phyloP scores from a whole-genome alignment of 2,113 vertebrate genomes.

The Triplophysa siluroides region DNA sequence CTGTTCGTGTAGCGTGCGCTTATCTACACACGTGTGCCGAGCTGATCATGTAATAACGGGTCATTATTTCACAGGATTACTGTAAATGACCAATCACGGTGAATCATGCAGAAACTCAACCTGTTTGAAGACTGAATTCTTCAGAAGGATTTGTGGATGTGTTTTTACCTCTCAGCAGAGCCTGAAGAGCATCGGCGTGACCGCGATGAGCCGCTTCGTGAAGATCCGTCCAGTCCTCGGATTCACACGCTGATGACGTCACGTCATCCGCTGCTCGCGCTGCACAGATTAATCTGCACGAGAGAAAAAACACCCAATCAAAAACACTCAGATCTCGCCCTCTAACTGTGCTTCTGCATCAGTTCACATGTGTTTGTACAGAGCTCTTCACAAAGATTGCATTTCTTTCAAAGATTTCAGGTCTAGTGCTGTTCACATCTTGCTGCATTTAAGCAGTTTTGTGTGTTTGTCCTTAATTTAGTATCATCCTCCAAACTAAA shows the following conservation, averaged over 20 bases:
- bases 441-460: too few species aligned
- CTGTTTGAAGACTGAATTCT: slow-evolving; percentile 17
- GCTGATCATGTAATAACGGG: neutral
- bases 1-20: slow-evolving; percentile 92
- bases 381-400: too few species aligned
- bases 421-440: too few species aligned
- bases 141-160: slow-evolving; percentile 16
- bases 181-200: slow-evolving; percentile 77
- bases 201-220: slow-evolving; percentile 89
- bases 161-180: slow-evolving; percentile 81
- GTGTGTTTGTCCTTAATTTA: too few species aligned
- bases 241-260: neutral
- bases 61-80: neutral
- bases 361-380: too few species aligned
- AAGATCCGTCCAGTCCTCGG: slow-evolving; percentile 87
- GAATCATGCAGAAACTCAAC: slow-evolving; percentile 10
- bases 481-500: neutral
- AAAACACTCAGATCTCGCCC: too few species aligned
- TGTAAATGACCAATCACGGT: neutral
- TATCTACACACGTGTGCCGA: slow-evolving; percentile 71
- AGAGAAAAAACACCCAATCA: too few species aligned
- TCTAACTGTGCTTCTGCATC: too few species aligned
- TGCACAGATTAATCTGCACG: too few species aligned
- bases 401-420: too few species aligned
- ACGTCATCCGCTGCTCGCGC: neutral